Evolutionary conservation across 2,888 invertebrate species (phyloP).

Genomic region (Cyrtodaria siliqua): DNA sequence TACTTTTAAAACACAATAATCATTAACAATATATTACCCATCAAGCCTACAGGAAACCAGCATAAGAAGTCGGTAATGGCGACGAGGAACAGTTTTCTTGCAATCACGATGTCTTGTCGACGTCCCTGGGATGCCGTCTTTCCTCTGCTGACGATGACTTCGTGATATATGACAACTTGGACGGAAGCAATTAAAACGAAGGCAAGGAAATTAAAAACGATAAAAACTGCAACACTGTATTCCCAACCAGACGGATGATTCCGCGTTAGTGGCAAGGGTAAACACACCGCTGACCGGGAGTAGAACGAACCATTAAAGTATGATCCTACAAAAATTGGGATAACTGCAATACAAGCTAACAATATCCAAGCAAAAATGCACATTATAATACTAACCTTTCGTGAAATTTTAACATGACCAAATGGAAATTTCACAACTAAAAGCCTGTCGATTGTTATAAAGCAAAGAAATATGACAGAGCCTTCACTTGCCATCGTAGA

Average conservation of each 20-base stretch:
- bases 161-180: slow-evolving; percentile 81
- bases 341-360: slow-evolving; percentile 72
- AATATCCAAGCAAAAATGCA: slow-evolving; percentile 75
- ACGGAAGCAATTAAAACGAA: slow-evolving; percentile 81
- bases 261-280: slow-evolving; percentile 83
- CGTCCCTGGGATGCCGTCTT: slow-evolving; percentile 28
- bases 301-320: slow-evolving; percentile 82
- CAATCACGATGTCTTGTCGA: slow-evolving; percentile 74
- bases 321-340: slow-evolving; percentile 77
- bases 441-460: slow-evolving; percentile 89
- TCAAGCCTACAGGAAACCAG: slow-evolving; percentile 78
- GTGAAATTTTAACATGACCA: slow-evolving; percentile 72
- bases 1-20: too few species aligned
- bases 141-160: slow-evolving; percentile 35
- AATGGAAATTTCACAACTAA: slow-evolving; percentile 89
- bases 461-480: slow-evolving; percentile 88
- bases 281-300: slow-evolving; percentile 81
- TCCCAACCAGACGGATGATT: slow-evolving; percentile 83
- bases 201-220: slow-evolving; percentile 79
- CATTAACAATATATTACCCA: too few species aligned
- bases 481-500: slow-evolving; percentile 87
- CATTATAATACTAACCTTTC: slow-evolving; percentile 65
- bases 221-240: slow-evolving; percentile 81
- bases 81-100: slow-evolving; percentile 80
- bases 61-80: slow-evolving; percentile 81